Conservation (phyloP, 2,888 invertebrate genomes). For the Epsilonema sp. region DNA sequence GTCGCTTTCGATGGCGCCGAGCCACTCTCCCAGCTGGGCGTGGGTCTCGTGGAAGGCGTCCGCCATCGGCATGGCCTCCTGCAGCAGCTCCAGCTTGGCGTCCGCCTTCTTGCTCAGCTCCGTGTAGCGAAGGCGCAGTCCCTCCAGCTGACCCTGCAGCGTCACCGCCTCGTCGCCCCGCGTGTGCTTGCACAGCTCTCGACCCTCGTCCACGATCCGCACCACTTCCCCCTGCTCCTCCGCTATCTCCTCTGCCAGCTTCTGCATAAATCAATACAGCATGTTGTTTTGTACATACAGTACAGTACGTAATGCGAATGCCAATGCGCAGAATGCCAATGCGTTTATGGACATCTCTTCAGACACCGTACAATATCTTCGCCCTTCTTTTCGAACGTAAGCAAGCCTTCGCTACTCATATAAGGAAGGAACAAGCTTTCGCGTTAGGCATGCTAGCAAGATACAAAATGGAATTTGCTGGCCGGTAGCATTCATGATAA, state of each 20-base stretch:
- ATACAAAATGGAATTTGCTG: no score
- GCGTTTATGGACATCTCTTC: no score
- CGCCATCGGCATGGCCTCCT: conserved; percentile 65
- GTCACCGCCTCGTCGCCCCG: conserved; percentile 66
- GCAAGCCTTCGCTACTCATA: no score
- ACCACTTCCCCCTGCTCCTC: conserved; percentile 66
- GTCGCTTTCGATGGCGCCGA: conserved; percentile 69
- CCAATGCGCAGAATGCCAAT: no score
- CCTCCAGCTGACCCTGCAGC: conserved; percentile 75
- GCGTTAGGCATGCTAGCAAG: no score
- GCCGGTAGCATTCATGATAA: no score
- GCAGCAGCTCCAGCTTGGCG: conserved; percentile 18
- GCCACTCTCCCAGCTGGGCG: conserved; percentile 69
- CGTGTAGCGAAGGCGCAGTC: conserved; percentile 58
- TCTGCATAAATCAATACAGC: conserved; percentile 40
- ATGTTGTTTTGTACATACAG: conserved; percentile 3
- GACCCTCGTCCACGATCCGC: conserved; percentile 68
- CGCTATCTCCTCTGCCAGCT: conserved; percentile 69
- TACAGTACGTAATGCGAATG: background rate
- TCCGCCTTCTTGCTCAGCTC: conserved; percentile 58
- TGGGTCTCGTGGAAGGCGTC: conserved; percentile 70
- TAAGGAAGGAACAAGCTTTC: no score
- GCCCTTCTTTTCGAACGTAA: no score
- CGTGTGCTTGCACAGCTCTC: conserved; percentile 78
- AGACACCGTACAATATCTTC: no score